Evolutionary conservation across 2,888 invertebrate species (phyloP).

Genomic region (Cremastobaeus sp.): DNA sequence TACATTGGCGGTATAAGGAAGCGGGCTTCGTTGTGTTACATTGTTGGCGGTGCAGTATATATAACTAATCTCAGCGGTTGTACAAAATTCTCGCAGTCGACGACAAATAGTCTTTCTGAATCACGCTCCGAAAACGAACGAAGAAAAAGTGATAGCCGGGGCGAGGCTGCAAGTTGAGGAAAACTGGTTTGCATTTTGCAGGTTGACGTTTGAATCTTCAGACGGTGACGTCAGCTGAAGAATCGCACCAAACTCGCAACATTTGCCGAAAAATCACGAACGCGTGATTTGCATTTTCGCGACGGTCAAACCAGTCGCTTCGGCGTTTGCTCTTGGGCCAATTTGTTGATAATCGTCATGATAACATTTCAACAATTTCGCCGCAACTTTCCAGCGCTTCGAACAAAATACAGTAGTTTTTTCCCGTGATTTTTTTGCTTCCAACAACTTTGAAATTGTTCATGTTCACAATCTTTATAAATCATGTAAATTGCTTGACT

Average conservation of each 20-base stretch:
- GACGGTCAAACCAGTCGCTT: constrained; percentile 3
- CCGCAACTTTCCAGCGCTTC: no score
- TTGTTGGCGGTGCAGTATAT: background rate
- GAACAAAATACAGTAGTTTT: no score
- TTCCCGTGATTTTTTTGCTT: no score
- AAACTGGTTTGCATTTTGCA: constrained; percentile 74
- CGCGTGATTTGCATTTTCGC: background rate
- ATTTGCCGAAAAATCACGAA: constrained; percentile 63
- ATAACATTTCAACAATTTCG: no score
- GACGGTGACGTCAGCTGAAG: constrained; percentile 72
- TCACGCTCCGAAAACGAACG: constrained; percentile 15
- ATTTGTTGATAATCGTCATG: background rate
- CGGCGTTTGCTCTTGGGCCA: background rate
- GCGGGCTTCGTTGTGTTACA: background rate
- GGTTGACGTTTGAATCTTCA: constrained; percentile 72
- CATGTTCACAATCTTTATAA: no score
- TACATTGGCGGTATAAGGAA: background rate
- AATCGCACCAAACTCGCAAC: constrained; percentile 58
- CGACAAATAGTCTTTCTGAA: constrained; percentile 12
- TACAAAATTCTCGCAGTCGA: background rate
- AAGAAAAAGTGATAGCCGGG: constrained; percentile 1
- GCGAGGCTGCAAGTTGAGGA: constrained; percentile 55
- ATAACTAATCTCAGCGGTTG: no score
- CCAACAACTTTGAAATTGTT: background rate
- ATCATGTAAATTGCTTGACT: background rate